Evolutionary conservation across 1,140 invertebrate species (phyloP).

Genomic region (Eciton burchellii): DNA sequence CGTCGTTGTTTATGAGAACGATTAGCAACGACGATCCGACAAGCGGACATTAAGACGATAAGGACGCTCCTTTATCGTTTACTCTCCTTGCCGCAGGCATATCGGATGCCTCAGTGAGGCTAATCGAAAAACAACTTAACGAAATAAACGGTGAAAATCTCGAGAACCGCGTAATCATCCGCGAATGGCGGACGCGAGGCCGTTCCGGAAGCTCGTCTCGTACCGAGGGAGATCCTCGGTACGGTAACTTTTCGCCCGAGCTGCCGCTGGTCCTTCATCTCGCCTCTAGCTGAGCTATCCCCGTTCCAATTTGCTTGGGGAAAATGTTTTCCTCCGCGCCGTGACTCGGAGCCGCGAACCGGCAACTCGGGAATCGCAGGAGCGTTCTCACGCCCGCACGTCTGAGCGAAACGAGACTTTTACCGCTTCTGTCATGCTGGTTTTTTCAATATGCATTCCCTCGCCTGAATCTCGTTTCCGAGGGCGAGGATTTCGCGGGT

Average conservation of each 20-base stretch:
- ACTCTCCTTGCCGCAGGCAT: too few relatives aligned
- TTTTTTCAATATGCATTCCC: neutral
- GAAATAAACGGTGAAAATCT: constrained; percentile 28
- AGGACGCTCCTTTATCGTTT: neutral
- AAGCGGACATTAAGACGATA: neutral
- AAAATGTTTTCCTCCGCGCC: constrained; percentile 72
- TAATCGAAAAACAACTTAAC: neutral
- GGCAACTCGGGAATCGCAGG: constrained; percentile 71
- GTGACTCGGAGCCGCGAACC: constrained; percentile 63
- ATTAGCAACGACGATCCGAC: neutral
- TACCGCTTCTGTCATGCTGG: constrained; percentile 1
- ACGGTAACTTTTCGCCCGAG: constrained; percentile 59
- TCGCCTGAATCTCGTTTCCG: constrained; percentile 20
- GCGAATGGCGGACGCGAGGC: constrained; percentile 10
- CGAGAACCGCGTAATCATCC: neutral
- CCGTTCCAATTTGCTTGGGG: constrained; percentile 74
- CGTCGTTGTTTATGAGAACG: neutral
- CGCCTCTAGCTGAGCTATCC: constrained; percentile 63
- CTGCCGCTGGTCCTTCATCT: constrained; percentile 50
- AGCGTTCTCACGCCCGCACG: constrained; percentile 19
- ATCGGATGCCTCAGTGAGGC: too few relatives aligned
- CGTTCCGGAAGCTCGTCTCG: constrained; percentile 32
- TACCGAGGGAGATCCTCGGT: constrained; percentile 26
- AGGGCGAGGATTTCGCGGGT: neutral
- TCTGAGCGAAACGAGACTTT: constrained; percentile 46